Conservation (phyloP, 2,797 vertebrate genomes). For the Coendou prehensilis region DNA sequence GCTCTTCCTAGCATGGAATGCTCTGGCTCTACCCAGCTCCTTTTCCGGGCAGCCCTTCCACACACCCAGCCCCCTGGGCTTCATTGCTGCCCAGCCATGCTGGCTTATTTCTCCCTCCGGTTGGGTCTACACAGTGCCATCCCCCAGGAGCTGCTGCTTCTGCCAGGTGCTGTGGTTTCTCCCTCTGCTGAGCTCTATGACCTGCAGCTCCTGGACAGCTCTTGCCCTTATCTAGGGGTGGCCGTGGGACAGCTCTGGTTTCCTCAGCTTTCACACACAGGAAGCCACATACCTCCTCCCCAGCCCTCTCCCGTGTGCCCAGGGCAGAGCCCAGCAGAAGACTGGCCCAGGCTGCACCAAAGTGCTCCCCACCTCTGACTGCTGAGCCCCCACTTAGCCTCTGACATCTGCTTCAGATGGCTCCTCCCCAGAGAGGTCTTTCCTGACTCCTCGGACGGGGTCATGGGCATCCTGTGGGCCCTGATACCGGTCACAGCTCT, state of each 20-base stretch:
- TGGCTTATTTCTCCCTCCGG: not conserved
- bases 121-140: not conserved
- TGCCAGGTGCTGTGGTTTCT: not conserved
- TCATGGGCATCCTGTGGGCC: not conserved
- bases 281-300: not conserved
- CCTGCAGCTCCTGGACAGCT: not conserved
- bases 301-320: not conserved
- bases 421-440: not conserved
- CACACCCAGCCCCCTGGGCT: not conserved
- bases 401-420: slow-evolving; percentile 2
- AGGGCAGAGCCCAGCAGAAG: not conserved
- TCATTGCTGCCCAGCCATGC: not conserved
- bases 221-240: not conserved
- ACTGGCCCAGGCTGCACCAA: not conserved
- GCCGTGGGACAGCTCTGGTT: not conserved
- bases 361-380: not conserved
- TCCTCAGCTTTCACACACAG: not conserved
- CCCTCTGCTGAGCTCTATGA: not conserved
- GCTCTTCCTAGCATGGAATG: not conserved
- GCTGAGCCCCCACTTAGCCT: not conserved
- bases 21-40: not conserved
- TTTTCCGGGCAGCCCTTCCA: not conserved
- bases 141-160: not conserved
- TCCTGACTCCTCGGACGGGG: not conserved
- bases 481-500: not conserved